Percentiles rank a stretch among this genome's conserved stretches.
These are phyloP conservation scores for Seriola rivoliana DNA, from an alignment of 2,113 vertebrate genomes.

Conservation along the genomic window DNA sequence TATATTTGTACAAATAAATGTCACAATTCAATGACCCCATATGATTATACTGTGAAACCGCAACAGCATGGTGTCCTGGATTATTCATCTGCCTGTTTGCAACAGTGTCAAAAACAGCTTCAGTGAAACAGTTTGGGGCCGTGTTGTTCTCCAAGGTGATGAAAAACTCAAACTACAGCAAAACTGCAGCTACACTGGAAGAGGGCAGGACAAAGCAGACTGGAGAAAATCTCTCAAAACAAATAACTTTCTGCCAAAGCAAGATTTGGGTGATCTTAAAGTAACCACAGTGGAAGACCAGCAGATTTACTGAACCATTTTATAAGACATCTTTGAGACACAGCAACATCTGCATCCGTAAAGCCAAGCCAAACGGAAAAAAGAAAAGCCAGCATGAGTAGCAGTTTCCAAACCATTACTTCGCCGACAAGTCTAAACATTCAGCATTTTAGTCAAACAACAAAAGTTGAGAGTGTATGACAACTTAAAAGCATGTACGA, in stretches of 20 bases:
- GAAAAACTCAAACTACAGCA: slow-evolving; percentile 48
- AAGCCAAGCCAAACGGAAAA: neutral
- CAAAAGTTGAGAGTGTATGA: neutral
- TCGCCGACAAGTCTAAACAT: neutral
- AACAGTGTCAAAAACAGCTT: slow-evolving; percentile 60
- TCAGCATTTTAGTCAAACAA: neutral
- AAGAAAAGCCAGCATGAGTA: neutral
- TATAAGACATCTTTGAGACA: neutral
- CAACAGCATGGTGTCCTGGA: slow-evolving; percentile 16
- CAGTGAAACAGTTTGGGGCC: slow-evolving; percentile 37
- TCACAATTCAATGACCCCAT: slow-evolving; percentile 10
- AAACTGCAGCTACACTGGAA: slow-evolving; percentile 38
- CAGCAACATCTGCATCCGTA: neutral
- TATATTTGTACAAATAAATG: neutral
- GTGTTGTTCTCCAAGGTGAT: slow-evolving; percentile 45
- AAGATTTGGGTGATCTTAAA: slow-evolving; percentile 1
- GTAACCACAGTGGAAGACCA: slow-evolving; percentile 6
- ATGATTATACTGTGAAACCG: slow-evolving; percentile 17
- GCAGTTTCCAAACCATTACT: neutral
- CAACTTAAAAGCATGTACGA: neutral
- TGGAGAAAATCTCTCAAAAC: slow-evolving; percentile 2
- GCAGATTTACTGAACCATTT: neutral
- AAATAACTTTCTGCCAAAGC: slow-evolving; percentile 7
- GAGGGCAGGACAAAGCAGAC: slow-evolving; percentile 29
- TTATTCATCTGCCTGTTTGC: slow-evolving; percentile 38